Evolutionary conservation across 2,113 vertebrate genomes (phyloP), one percentile per base, ranked within the genome.

Genomic region (Takifugu flavidus): DNA sequence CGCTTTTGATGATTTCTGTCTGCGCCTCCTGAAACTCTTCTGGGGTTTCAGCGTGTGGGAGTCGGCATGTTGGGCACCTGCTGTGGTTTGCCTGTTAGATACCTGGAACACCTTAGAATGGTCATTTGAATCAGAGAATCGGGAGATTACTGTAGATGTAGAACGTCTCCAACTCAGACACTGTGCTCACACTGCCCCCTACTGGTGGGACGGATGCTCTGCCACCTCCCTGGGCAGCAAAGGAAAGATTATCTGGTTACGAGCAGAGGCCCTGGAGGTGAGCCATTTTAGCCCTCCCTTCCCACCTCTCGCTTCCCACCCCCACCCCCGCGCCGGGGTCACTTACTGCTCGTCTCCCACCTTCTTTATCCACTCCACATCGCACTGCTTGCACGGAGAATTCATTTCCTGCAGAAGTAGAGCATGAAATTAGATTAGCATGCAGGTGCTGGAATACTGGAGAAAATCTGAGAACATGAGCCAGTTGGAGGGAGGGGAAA

Each of bases 331-430:
- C 20, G 50, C 27, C 26, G 45, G 25, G 67, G 72, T 73, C 71
- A 98, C 96, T 98, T 94, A 98, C 96, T 98, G 96, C 82, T 98
- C 96, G 0, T 98, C 96, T 75, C 96, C 96, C 74, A 96, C 92
- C 87, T 95, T 96, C 90, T 98, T 97, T 88, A 98, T 94, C 96
- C 96, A 98, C 25, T 94, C 96, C 93, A 98, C 94, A 82, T 98
- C 94, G 65, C 95, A 90, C 90, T 94, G 94, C 15, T 95, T 95
- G 88, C 95, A 96, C 42, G 89, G 91, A 63, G 90, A 91, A 72
- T 87, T 91, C 86, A 95, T 89, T 59, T 98, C 95, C 96, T 98
- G 88, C 53, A 28, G 49, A 80, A 80, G 73, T 63, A 72, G 79
- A 86, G 83, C 73, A 49, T 78, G 75, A 75, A 82, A 87, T 85